Evolutionary conservation across 2,113 vertebrate species (phyloP), one percentile per base, ranked within the genome.

Genomic region (Ariopsis seemanni): DNA sequence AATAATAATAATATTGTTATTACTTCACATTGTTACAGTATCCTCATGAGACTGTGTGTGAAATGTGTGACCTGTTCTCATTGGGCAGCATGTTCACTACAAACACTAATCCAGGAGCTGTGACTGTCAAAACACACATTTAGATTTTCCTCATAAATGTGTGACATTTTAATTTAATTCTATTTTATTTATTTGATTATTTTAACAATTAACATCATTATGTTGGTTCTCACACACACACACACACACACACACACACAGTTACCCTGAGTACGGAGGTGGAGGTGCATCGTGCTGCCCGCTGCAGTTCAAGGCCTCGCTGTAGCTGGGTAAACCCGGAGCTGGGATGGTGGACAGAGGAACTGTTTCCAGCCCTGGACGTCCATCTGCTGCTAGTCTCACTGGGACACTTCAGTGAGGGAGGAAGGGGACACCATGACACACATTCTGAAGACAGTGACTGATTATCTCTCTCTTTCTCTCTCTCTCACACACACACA

Each of bases 241-340:
- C 71, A 74, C 71, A 48, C 71, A 72, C 30, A 72, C 69, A 72
- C 30, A 25, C 27, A 53, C 57, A 57, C 91, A 88, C 25, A 48
- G 91, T 82, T 91, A 97, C 97, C 96, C 96, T 75, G 95, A 91
- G 86, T 98, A 98, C 0, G 97, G 95, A 0, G 97, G 97, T 1
- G 97, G 97, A 0, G 96, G 95, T 3, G 96, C 96, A 7, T 98
- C 97, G 0, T 98, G 93, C 60, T 95, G 95, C 1, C 97, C 97
- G 0, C 95, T 94, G 80, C 86, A 91, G 50, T 82, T 91, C 89
- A 98, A 90, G 12, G 95, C 97, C 58, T 98, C 96, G 5, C 93
- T 95, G 87, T 97, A 97, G 60, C 95, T 95, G 27, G 97, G 97
- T 2, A 97, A 94, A 30, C 94, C 95, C 0, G 96, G 96, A 2